Evolutionary conservation across 2,888 invertebrate genomes (phyloP), one percentile per base, ranked within the genome.

Genomic region (Plagodis dolabraria): DNA sequence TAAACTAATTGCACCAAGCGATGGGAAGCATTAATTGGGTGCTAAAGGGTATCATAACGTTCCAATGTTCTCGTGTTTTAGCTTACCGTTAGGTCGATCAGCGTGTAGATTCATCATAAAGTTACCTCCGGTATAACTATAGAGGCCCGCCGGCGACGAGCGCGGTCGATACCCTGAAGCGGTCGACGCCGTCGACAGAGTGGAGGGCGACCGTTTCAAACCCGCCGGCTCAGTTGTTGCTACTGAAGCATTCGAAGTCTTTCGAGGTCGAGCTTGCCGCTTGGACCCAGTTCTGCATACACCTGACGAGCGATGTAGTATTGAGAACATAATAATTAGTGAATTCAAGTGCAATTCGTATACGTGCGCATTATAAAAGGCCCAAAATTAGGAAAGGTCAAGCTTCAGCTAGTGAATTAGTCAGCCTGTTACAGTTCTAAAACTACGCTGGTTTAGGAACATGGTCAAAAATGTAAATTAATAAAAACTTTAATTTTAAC

Each of bases 111-210:
- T 53, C 45, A 45, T 52, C 9, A 56, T 5, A 36, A 11, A 71
- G 81, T 70, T 58, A 89, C 89, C 87, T 84, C 95, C 95, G 69
- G 96, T 96, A 76, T 96, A 96, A 70, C 95, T 95, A 79, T 95
- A 94, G 60, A 97, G 92, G n/a, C 96, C 96, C 9, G 96, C 95
- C 5, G 97, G 97, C 63, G 96, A 96, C 51, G 96, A 96, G 69
- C 96, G 92, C 1, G 96, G 96, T 68, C 97, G 89, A 72, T 94
- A 93, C 47, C 92, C 87, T 2, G 92, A 92, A 2, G 81, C 82
- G 2, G 89, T 89, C 44, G 93, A 93, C 45, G 86, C 79, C 2
- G 93, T 93, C 50, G 93, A 92, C n/a, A 89, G 77, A 5, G 87
- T 89, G 57, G 90, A 92, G 11, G 89, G 91, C 2, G 91, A 92